These are phyloP conservation scores for Xylota segnis DNA, from an alignment of 2,888 invertebrate species.

Conservation along the genomic window DNA sequence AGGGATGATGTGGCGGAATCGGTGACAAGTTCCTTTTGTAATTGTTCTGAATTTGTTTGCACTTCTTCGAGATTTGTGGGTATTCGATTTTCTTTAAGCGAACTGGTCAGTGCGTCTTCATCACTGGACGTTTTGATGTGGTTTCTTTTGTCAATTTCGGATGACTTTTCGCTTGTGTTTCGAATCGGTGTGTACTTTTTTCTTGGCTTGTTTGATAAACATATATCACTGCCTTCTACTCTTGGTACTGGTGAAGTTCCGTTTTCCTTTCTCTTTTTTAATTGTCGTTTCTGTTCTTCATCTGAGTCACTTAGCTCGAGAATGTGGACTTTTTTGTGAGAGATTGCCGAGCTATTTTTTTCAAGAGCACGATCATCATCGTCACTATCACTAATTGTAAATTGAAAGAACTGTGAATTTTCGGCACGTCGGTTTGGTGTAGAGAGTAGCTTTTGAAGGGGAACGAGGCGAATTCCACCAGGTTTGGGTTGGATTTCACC, in stretches of 20 bases:
- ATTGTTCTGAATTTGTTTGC: conserved; percentile 7
- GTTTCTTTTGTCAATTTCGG: conserved; percentile 1
- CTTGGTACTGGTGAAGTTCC: neutral
- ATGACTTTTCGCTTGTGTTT: neutral
- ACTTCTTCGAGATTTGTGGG: neutral
- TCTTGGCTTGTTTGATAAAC: conserved; percentile 5
- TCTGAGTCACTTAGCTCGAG: conserved; percentile 63
- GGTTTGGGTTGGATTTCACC: conserved; percentile 3
- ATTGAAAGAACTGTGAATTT: conserved; percentile 17
- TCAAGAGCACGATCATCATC: neutral
- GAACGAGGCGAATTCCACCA: conserved; percentile 61
- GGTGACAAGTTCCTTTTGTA: neutral
- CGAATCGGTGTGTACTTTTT: conserved; percentile 27
- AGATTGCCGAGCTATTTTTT: neutral
- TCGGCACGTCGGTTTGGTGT: neutral
- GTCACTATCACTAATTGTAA: conserved; percentile 59
- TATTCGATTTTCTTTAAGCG: neutral
- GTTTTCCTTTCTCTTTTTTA: neutral
- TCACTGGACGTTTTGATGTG: neutral
- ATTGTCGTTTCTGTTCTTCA: conserved; percentile 8
- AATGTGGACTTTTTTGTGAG: conserved; percentile 4
- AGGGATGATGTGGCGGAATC: neutral
- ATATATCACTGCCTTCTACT: neutral
- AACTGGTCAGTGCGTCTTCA: neutral
- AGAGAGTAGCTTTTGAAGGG: conserved; percentile 60